These are phyloP conservation scores for Ictidomys tridecemlineatus DNA, from an alignment of 2,113 vertebrate species.

Conservation along the genomic window DNA sequence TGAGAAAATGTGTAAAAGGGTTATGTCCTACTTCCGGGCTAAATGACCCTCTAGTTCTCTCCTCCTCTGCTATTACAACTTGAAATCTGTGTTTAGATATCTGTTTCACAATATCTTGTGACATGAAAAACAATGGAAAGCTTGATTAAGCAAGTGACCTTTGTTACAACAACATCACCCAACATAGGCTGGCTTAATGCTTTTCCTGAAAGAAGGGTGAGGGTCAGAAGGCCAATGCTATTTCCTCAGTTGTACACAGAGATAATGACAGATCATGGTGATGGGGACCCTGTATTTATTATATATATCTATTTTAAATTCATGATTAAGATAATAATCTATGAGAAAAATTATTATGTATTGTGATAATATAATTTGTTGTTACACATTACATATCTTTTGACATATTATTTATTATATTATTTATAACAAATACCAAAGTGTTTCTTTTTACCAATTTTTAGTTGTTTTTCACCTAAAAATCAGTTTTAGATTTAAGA, in stretches of 20 bases:
- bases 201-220: background rate
- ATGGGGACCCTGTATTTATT: background rate
- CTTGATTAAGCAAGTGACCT: constrained; percentile 56
- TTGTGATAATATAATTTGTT: background rate
- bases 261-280: background rate
- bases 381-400: background rate
- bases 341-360: background rate
- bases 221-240: background rate
- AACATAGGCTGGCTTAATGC: background rate
- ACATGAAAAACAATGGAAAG: background rate
- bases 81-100: background rate
- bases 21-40: background rate
- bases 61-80: background rate
- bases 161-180: background rate
- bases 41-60: background rate
- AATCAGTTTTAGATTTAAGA: background rate
- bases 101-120: constrained; percentile 56
- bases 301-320: background rate
- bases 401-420: background rate
- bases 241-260: background rate
- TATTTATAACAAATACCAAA: background rate
- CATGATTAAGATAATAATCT: background rate
- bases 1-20: background rate
- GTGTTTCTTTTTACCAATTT: background rate
- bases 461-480: background rate